Evolutionary conservation across 2,113 vertebrate genomes (phyloP), one percentile per base, ranked within the genome.

Genomic region (Thoracochromis brauschi): DNA sequence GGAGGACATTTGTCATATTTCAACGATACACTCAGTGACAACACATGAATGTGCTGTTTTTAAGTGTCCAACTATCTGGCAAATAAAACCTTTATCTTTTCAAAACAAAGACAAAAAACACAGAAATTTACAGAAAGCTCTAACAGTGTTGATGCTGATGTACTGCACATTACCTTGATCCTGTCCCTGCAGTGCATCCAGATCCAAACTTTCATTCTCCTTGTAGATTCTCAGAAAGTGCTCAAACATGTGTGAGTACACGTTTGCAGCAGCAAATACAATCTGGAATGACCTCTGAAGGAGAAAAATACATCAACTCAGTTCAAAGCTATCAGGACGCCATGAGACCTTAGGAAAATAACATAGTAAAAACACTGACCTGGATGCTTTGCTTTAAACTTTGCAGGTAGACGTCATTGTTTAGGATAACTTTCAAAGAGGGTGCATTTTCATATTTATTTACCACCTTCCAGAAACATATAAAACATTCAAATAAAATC

Each of bases 131-230:
- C 65, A 42, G 38, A 26, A 45, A 16, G 21, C 65, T 42, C 1
- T 16, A 2, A 75, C 14, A 17, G 24, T 38, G 6, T 80, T 45
- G 29, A 78, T 49, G 26, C 35, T 51, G 8, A 80, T 68, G 16
- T 47, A 31, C 10, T 55, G 79, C 42, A 85, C 88, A 80, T 93
- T 94, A 98, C 98, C 97, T 63, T 96, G 96, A 57, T 98, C 97
- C 51, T 96, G 88, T 82, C 95, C 86, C 80, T 87, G 95, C 60
- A 98, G 82, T 16, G 68, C 94, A 45, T 95, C 88, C 80, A 97
- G 92, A 92, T 98, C 96, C 85, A 97, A 95, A 89, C 92, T 96
- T 94, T 97, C 95, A 71, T 98, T 98, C 90, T 97, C 97, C 85
- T 92, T 96, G 84, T 96, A 97, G 93, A 97, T 97, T 60, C 91